Base-by-base conservation (phyloP, 2,113 vertebrate species). In the Vanacampus margaritifer region DNA sequence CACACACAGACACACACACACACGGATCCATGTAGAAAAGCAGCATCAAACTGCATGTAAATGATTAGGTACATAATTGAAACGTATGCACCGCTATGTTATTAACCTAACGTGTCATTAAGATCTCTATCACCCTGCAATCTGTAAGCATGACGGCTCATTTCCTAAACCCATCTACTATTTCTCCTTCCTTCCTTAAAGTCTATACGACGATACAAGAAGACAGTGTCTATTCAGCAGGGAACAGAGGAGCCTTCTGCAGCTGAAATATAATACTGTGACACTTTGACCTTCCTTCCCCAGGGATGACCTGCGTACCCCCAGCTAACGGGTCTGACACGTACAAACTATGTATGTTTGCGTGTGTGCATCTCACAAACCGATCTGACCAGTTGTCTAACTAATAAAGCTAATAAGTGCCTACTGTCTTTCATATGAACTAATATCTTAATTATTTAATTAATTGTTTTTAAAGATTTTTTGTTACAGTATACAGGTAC, bases 231-330 rank as follows among this genome's bases (percentile, higher is more conserved):
- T 58, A 77, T 84, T 84, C 78, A 81, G 73, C 23, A 32, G 41
- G 64, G 54, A 83, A 87, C 80, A 87, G 81, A 86, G 69, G 62
- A 73, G 16, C 80, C 80, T 74, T 84, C 84, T 83, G 39, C 54
- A 43, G 73, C 62, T 78, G 87, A 86, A 89, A 90, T 73, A 71
- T 64, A 84, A 89, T 67, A 76, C 84, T 70, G 12, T 26, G 61
- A 75, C 75, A 70, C 65, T 69, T 24, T 85, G 80, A 88, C 87
- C 82, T 69, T 23, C 57, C 32, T 32, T 57, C 26, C 54, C 26
- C 26, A 35, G 14, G 59, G 64, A 51, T 75, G 83, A 88, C 80
- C 86, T 83, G 9, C 81, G 84, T 62, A 67, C 81, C 71, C 56
- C 46, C 51, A 68, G 71, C 77, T 77, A 74, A 68, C 65, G 10